These are phyloP conservation scores for Artemisiospiza belli DNA, from an alignment of 2,113 vertebrate species.

Conservation along the genomic window DNA sequence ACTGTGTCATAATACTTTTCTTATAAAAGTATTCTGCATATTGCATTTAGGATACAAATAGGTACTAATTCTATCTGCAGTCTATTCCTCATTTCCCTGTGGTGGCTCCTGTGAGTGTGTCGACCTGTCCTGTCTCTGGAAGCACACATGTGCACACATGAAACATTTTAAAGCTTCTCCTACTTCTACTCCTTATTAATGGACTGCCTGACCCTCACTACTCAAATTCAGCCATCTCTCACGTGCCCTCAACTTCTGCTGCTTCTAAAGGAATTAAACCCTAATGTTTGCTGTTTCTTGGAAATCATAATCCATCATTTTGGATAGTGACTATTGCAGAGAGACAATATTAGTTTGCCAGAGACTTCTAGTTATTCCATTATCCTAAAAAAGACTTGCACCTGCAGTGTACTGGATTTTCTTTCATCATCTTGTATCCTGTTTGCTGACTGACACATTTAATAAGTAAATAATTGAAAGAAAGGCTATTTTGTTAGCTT, in stretches of 20 bases:
- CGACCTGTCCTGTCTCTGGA: neutral
- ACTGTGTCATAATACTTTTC: conserved; percentile 49
- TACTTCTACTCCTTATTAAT: neutral
- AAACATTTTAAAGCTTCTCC: neutral
- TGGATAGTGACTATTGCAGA: neutral
- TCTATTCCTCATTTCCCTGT: conserved; percentile 25
- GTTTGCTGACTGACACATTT: neutral
- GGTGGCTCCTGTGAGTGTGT: neutral
- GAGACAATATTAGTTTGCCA: neutral
- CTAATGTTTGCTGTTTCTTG: neutral
- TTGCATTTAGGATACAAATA: conserved; percentile 50
- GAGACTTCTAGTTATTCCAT: neutral
- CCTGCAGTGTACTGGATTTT: neutral
- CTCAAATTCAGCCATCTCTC: neutral
- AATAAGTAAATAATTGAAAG: neutral
- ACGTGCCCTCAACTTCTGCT: neutral
- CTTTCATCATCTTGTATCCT: neutral
- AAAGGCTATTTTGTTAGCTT: neutral
- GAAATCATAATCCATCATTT: conserved; percentile 1
- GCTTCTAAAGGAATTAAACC: conserved; percentile 10
- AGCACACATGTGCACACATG: neutral
- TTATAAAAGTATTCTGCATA: conserved; percentile 35
- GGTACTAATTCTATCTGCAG: conserved; percentile 20
- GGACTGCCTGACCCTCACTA: neutral
- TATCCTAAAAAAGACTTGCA: neutral